A percentile compares a stretch with the other conserved stretches of the same genome.
These are phyloP conservation scores for Mola mola DNA, from an alignment of 2,113 vertebrate genomes.

Conservation along the genomic window DNA sequence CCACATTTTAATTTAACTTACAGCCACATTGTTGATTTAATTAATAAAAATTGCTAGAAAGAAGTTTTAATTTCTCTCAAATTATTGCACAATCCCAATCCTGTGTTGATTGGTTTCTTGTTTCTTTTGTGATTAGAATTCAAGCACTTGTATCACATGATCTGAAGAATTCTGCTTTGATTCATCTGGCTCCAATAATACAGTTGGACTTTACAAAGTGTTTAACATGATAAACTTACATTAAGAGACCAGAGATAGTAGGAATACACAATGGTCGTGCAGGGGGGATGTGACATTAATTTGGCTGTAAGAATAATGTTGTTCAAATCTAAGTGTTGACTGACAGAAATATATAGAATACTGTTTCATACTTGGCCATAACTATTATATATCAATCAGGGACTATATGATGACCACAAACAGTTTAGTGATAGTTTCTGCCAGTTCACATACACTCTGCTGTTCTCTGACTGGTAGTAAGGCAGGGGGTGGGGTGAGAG, in stretches of 20 bases:
- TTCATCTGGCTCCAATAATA: slow-evolving; percentile 77
- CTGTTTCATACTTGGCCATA: slow-evolving; percentile 51
- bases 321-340: slow-evolving; percentile 39
- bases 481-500: slow-evolving; percentile 53
- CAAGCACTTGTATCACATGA: slow-evolving; percentile 18
- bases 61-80: slow-evolving; percentile 1
- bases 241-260: slow-evolving; percentile 64
- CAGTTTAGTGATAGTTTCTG: slow-evolving; percentile 46
- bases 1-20: slow-evolving; percentile 37
- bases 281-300: slow-evolving; percentile 49
- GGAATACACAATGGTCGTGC: slow-evolving; percentile 74
- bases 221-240: slow-evolving; percentile 69
- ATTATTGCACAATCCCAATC: slow-evolving; percentile 36
- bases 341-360: slow-evolving; percentile 56
- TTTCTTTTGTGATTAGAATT: no score
- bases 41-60: slow-evolving; percentile 16
- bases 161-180: slow-evolving; percentile 43
- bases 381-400: slow-evolving; percentile 57
- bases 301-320: slow-evolving; percentile 43
- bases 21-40: slow-evolving; percentile 30
- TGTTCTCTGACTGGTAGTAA: slow-evolving; percentile 63
- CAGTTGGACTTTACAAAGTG: slow-evolving; percentile 68
- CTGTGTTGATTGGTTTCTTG: slow-evolving; percentile 23
- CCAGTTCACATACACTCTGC: slow-evolving; percentile 68
- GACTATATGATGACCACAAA: slow-evolving; percentile 51